A percentile compares a stretch with the other conserved stretches of the same genome.
These are phyloP conservation scores for Chloroceryle aenea DNA, from an alignment of 2,113 vertebrate species.

Conservation along the genomic window DNA sequence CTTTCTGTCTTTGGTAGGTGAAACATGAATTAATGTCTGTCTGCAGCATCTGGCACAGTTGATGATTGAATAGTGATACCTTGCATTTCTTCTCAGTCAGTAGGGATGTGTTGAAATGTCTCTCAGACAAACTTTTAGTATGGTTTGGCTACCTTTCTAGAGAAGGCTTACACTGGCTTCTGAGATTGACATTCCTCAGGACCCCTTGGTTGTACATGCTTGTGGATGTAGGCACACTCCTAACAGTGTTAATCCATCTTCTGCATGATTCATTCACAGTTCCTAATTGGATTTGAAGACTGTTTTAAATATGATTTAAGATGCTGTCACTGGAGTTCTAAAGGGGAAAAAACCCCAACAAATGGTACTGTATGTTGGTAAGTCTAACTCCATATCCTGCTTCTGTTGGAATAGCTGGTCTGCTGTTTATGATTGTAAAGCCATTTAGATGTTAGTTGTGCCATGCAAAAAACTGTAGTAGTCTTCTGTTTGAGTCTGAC, in stretches of 20 bases:
- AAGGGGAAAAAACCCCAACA: neutral
- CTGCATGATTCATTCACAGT: neutral
- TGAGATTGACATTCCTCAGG: neutral
- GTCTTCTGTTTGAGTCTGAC: neutral
- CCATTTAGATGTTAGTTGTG: neutral
- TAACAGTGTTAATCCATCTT: neutral
- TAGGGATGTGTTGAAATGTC: neutral
- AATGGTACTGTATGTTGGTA: neutral
- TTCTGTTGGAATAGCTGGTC: neutral
- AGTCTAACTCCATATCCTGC: neutral
- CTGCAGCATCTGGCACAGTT: neutral
- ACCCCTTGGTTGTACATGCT: neutral
- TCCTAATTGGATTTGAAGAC: neutral
- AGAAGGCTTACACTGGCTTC: neutral
- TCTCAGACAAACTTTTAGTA: neutral
- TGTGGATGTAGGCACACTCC: fast-evolving
- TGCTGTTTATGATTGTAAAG: neutral
- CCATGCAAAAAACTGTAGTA: neutral
- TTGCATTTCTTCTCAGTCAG: neutral
- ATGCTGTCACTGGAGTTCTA: neutral
- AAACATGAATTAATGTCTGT: neutral
- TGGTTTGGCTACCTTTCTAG: neutral
- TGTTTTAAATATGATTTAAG: neutral
- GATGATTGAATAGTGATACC: neutral
- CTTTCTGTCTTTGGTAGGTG: neutral